phyloP scores from a whole-genome alignment of 2,113 vertebrate species.

The Pollimyrus isidori region DNA sequence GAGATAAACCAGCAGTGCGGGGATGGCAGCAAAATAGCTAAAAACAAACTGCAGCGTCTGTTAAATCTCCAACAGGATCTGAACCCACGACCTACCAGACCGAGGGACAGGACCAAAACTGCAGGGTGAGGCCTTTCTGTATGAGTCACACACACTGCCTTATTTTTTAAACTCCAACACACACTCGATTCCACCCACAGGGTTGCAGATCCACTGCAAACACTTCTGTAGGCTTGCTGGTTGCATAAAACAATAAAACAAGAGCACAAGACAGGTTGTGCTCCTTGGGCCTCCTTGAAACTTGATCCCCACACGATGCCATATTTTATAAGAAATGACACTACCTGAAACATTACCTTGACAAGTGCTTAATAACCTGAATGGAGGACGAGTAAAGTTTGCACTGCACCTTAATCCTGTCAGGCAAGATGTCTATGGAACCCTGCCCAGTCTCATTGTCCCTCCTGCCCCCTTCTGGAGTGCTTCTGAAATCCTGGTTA shows the following conservation, averaged over 20 bases:
- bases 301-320: background rate
- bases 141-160: background rate
- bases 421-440: slow-evolving; percentile 69
- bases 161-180: background rate
- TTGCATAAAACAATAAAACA: background rate
- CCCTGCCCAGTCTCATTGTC: slow-evolving; percentile 56
- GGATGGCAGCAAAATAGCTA: background rate
- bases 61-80: background rate
- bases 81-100: background rate
- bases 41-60: background rate
- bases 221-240: background rate
- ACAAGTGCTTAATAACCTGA: background rate
- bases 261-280: background rate
- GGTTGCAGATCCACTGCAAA: background rate
- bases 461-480: slow-evolving; percentile 68
- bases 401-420: slow-evolving; percentile 77
- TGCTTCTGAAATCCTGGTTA: slow-evolving; percentile 65
- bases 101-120: background rate
- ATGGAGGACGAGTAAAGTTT: background rate
- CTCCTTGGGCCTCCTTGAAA: background rate
- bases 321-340: background rate
- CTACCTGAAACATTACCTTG: background rate
- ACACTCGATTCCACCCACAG: background rate
- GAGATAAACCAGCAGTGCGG: background rate
- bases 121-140: background rate